Conservation (phyloP, 2,113 vertebrate species). For the Capricornis sumatraensis region DNA sequence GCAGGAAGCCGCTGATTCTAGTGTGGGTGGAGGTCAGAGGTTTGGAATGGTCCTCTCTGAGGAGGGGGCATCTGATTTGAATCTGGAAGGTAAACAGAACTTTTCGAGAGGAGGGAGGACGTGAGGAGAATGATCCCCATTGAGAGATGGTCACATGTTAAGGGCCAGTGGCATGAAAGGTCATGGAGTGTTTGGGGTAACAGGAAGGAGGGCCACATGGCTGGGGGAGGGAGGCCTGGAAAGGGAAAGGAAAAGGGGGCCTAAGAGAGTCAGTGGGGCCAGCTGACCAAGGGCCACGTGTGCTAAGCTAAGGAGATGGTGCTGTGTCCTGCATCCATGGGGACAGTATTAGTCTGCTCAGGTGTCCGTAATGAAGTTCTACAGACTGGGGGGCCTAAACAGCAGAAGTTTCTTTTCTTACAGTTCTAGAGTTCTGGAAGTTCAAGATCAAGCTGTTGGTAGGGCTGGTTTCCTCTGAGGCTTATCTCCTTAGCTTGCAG, state of each 20-base stretch:
- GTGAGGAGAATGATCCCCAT: not conserved
- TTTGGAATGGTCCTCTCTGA: not conserved
- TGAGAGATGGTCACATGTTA: not conserved
- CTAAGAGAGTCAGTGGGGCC: not conserved
- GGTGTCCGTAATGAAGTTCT: not conserved
- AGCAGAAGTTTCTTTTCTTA: not conserved
- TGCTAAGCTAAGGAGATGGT: not conserved
- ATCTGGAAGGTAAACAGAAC: not conserved
- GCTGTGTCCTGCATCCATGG: not conserved
- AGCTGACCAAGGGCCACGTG: too few relatives aligned
- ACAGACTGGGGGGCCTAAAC: not conserved
- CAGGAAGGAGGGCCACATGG: not conserved
- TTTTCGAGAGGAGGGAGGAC: not conserved
- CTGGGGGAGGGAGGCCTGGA: not conserved
- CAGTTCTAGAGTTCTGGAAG: not conserved
- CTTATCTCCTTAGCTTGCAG: not conserved
- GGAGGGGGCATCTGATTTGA: not conserved
- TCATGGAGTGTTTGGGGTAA: not conserved
- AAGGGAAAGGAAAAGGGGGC: not conserved
- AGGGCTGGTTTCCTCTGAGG: not conserved
- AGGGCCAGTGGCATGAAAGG: not conserved
- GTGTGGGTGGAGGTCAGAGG: accelerated
- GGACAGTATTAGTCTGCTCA: accelerated
- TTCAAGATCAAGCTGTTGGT: too few relatives aligned
- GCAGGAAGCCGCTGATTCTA: not conserved